Base-by-base conservation (phyloP, 1,140 invertebrate genomes). In the Calliopsis andreniformis region DNA sequence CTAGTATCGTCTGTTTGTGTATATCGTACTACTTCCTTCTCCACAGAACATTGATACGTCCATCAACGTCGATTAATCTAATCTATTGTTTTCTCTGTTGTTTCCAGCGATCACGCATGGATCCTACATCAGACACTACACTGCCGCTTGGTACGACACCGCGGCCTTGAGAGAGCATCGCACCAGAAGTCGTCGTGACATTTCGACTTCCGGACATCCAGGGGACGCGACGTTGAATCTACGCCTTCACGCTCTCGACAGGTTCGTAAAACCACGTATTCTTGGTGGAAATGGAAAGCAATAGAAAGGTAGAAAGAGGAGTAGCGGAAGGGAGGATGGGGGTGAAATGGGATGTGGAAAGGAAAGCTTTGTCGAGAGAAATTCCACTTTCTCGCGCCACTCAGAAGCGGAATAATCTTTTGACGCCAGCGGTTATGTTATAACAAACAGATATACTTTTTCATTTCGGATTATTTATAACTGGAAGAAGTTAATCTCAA, bases 91-190 rank as follows among this genome's bases (percentile, higher is more conserved):
- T 16, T 30, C 47, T 53, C 2, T 45, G 25, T 1, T 75, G 51
- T 12, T 84, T 85, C 66, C 79, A 85, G 83, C 66, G 59, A 85
- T 85, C 49, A 84, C 76, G 32, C 79, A 64, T 43, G 62, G 70
- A 6, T 85, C 83, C 14, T 85, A 85, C 63, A 78, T 85, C 67
- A 73, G 67, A 39, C 58, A 85, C 4, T 85, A 85, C 28, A 76
- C 71, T 7, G 58, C 67, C 28, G 83, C 71, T 1, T 64, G 42
- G 45, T 85, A 85, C 32, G 82, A 85, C 58, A 82, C 71, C 2
- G 75, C 47, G 23, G 55, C 79, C 10, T 68, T 85, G 62, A 84
- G 58, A 71, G 78, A 71, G 53, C 79, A 85, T 69, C 83, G 82
- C 30, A 63, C 45, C 43, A 72, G 83, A 69, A 84, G 59, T 66